Evolutionary conservation across 2,113 vertebrate species (phyloP), one percentile per base, ranked within the genome.

Genomic region (Sinocyclocheilus rhinocerous): DNA sequence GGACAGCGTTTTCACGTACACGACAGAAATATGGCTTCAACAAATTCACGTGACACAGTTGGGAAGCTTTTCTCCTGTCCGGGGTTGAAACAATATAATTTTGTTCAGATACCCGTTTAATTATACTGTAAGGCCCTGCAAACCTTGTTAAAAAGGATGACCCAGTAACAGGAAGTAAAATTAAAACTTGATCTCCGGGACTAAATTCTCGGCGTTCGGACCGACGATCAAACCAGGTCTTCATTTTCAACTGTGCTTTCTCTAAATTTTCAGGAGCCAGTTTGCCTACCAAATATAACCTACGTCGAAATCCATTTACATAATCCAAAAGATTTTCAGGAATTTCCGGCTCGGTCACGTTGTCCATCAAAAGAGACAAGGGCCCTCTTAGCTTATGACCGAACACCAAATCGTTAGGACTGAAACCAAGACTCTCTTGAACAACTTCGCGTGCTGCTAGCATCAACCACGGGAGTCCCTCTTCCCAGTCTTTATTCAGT

Each of bases 391-490:
- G 4, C 2, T 10, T 20, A 36, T 67, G 73, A 3, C 15, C 63
- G 24, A 80, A 85, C 10, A 85, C 84, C 5, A 85, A 26, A 9
- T 80, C 59, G 20, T 65, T 78, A 1, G 84, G 76, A 13, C 42
- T 55, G 15, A 85, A 39, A 77, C 84, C 59, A 26, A 22, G 15
- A 33, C 82, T 84, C 26, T 72, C 83, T n/a, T 52, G 42, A 3
- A 10, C 9, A 9, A 72, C 69, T 15, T 75, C 13, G 7, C 76
- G 24, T 20, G 18, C 84, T 39, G 79, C 57, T 4, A 83, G 26
- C 15, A 73, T 18, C 22, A 73, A 70, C 85, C 63, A 86, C 18
- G 72, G 85, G 4, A 86, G 42, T 13, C 76, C 63, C 9, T 85
- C 84, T 26, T 85, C 76, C 76, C 76, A 85, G 16, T 65, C 36